These are phyloP conservation scores for Monochamus saltuarius DNA, from an alignment of 1,140 invertebrate species.

Conservation along the genomic window DNA sequence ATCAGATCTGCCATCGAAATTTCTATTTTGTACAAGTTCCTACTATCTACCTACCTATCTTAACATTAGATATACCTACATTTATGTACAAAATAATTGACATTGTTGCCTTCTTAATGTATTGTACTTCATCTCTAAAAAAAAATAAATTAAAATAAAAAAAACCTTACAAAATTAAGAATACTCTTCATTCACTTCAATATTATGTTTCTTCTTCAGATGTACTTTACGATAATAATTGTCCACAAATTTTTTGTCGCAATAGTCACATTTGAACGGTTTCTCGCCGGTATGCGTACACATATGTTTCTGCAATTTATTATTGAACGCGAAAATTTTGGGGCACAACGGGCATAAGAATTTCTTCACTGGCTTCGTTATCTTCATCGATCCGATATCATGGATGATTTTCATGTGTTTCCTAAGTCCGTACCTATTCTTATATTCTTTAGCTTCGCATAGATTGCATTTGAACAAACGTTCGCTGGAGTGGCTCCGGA, in stretches of 20 bases:
- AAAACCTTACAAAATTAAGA: background rate
- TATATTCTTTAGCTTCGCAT: conserved; percentile 74
- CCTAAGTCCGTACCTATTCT: conserved; percentile 29
- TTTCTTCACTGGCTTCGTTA: conserved; percentile 28
- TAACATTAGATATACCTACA: too few relatives aligned
- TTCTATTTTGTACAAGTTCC: too few relatives aligned
- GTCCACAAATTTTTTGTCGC: conserved; percentile 32
- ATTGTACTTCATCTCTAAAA: too few relatives aligned
- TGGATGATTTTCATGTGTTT: conserved; percentile 33
- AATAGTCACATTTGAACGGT: conserved; percentile 29
- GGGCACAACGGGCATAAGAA: conserved; percentile 31
- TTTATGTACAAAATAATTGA: too few relatives aligned
- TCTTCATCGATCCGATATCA: conserved; percentile 28
- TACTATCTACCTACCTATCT: too few relatives aligned
- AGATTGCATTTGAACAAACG: conserved; percentile 93
- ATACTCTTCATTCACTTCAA: conserved; percentile 18
- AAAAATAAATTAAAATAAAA: too few relatives aligned
- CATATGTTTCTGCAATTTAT: conserved; percentile 34
- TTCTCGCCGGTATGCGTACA: conserved; percentile 29
- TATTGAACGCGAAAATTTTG: conserved; percentile 32
- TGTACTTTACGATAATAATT: conserved; percentile 32
- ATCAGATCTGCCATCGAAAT: too few relatives aligned
- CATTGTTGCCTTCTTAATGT: too few relatives aligned
- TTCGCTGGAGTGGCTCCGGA: conserved; percentile 96
- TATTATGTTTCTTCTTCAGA: conserved; percentile 32